phyloP scores from a whole-genome alignment of 2,113 vertebrate genomes.

The Periophthalmus modestus region DNA sequence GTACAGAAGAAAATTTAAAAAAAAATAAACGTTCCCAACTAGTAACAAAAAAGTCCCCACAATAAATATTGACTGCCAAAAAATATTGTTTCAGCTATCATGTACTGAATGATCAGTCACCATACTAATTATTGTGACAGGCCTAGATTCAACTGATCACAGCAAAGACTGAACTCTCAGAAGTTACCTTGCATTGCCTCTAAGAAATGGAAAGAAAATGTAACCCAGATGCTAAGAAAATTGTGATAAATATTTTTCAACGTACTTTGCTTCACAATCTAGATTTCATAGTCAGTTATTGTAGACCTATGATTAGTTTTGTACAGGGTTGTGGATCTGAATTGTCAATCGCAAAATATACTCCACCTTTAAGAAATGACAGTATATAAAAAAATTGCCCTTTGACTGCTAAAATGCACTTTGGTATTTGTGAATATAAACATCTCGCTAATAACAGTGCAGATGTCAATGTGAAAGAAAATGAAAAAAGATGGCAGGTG shows the following conservation, averaged over 20 bases:
- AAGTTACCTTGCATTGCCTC: background rate
- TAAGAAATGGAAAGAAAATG: background rate
- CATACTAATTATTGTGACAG: too few species aligned
- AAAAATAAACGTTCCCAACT: too few species aligned
- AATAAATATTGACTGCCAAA: too few species aligned
- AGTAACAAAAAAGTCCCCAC: too few species aligned
- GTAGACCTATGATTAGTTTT: too few species aligned
- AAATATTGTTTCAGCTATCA: too few species aligned
- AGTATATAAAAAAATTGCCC: background rate
- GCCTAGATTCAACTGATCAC: too few species aligned
- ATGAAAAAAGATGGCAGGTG: conserved; percentile 13
- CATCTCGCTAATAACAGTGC: conserved; percentile 36
- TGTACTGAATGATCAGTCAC: too few species aligned
- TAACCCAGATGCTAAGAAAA: background rate
- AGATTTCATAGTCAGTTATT: background rate
- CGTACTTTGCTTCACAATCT: background rate
- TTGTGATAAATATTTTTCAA: too few species aligned
- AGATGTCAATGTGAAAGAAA: conserved; percentile 13
- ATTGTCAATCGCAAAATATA: background rate
- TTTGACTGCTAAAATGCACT: conserved; percentile 20
- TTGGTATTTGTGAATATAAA: conserved; percentile 45
- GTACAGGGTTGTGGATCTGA: too few species aligned
- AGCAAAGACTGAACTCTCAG: background rate
- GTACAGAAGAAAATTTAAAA: too few species aligned
- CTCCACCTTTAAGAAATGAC: background rate